Base-by-base conservation (phyloP, 2,113 vertebrate genomes). In the Diphyllodes magnificus region DNA sequence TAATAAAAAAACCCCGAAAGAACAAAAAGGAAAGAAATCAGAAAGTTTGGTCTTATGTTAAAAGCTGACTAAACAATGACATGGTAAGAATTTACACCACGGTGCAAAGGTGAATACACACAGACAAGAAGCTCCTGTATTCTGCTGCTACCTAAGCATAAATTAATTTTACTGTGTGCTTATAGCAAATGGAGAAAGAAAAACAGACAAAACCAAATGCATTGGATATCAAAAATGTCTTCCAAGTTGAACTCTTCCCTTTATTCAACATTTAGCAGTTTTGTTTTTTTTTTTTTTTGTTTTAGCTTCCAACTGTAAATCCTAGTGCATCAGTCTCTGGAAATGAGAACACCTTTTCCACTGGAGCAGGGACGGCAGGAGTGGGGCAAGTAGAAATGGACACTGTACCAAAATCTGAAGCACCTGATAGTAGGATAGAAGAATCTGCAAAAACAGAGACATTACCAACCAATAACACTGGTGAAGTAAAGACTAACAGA, bases 401-500 rank as follows among this genome's bases (percentile, higher is more conserved):
- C 88, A 87, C 77, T 42, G 50, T 91, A 96, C 90, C 97, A 81
- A 98, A 97, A 96, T 88, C 92, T 13, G 97, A 98, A 71, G 95
- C 97, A 94, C 49, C 87, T 88, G 98, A 98, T 68, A 89, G 50
- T 72, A 97, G 97, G 79, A 56, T 94, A 92, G 98, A 98, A 50
- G 98, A 98, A 42, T 54, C 96, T 78, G 61, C 91, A 51, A 98
- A 98, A 96, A 44, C 93, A 80, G 98, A 98, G 54, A 87, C 69
- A 5, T 94, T 94, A n/a, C 78, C 96, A 65, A 33, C 88, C 91
- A 97, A 84, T 97, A 97, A 95, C 97, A 96, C 94, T 86, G 97
- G 93, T 88, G 98, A 98, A 91, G 88, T 97, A 82, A 99, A 99
- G 97, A 98, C 98, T 94, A 96, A 96, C 13, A 98, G 98, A 86